phyloP scores from a whole-genome alignment of 2,888 invertebrate genomes.

The Chironomus tentans region DNA sequence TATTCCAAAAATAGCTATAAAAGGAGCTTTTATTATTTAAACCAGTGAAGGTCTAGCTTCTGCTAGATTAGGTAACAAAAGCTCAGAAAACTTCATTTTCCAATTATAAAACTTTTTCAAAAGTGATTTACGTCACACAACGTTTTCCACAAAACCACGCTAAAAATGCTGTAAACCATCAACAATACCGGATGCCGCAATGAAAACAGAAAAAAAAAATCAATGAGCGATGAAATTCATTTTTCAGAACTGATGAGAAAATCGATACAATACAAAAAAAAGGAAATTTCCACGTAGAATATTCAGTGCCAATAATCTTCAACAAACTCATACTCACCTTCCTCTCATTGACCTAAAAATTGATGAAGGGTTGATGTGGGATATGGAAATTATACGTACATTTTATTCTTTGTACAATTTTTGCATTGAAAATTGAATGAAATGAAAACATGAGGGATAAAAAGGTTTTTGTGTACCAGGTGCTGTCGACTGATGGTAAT shows the following conservation, averaged over 20 bases:
- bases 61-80: too few species aligned
- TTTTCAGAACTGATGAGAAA: constrained; percentile 7
- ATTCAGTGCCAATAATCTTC: neutral
- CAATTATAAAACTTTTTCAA: too few species aligned
- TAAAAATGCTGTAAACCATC: too few species aligned
- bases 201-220: constrained; percentile 7
- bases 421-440: too few species aligned
- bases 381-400: neutral
- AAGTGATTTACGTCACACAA: too few species aligned
- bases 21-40: too few species aligned
- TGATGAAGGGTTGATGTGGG: neutral
- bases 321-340: neutral
- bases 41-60: too few species aligned
- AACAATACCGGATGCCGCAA: constrained; percentile 16
- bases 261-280: neutral
- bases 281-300: neutral
- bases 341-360: constrained; percentile 4
- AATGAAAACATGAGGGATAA: neutral
- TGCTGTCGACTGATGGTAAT: neutral
- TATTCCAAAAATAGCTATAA: too few species aligned
- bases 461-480: neutral
- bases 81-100: too few species aligned
- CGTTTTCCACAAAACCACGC: too few species aligned
- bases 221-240: constrained; percentile 24
- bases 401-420: neutral